Evolutionary conservation across 1,140 invertebrate species (phyloP), one percentile per base, ranked within the genome.

Genomic region (Achatina immaculata): DNA sequence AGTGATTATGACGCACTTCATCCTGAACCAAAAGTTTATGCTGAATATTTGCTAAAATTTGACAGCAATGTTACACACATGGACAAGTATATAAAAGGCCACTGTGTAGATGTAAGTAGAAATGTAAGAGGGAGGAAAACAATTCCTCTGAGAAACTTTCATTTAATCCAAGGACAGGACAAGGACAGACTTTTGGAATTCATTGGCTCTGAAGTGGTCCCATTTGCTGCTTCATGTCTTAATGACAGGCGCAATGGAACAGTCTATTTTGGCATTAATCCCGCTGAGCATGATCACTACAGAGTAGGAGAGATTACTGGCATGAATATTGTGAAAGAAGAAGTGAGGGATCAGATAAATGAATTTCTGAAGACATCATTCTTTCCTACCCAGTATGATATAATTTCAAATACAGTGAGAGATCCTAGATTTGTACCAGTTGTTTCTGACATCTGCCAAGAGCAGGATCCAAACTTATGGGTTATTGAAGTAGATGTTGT

Each of bases 401-500:
- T 75, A 16, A 71, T 79, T 16, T n/a, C 48, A 34, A 62, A 77
- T 28, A 55, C 48, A 58, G 71, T 82, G 40, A 66, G 77, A 68
- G 65, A 76, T 40, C 75, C 81, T 28, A 72, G 55, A 43, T 81
- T 77, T 77, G 69, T 84, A 24, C 65, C 34, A n/a, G 77, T 81
- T 58, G 51, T 77, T 28, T n/a, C n/a, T 14, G 62, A 66, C 9
- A n/a, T 38, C 16, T 51, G 58, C n/a, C 21, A 55, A n/a, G 28
- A 69, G 38, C 40, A 2, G 4, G 62, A 72, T 16, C 34, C 19
- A 31, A 45, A 48, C 28, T 45, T 79, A 40, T 75, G 34, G 69
- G 83, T 84, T 69, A 51, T 84, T 28, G 83, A 84, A 55, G 28
- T 84, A 11, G 83, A 84, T 72, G 66, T 84, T 31, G 78, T 82